Base-by-base conservation (phyloP, 2,888 invertebrate genomes). In the Hyles lineata region DNA sequence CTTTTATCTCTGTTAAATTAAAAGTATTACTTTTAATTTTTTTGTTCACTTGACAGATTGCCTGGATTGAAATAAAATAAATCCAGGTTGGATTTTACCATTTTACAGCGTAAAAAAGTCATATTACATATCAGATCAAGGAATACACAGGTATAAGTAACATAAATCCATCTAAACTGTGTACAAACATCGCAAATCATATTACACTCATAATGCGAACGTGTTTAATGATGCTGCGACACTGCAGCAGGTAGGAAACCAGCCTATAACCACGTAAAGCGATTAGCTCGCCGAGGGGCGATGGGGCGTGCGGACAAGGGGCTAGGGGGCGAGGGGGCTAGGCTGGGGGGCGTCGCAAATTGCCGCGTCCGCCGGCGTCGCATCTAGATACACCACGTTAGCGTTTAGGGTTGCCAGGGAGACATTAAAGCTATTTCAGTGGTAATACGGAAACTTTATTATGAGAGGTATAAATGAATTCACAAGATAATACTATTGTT, bases 321-420 rank as follows among this genome's bases (percentile, higher is more conserved):
- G 25, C 62, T 43, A 25, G 72, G 72, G 35, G 62, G 50, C 55
- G 29, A 62, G 72, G 35, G 62, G 35, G 60, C 60, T 52, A 25
- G 72, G 63, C 17, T 55, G 55, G 61, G 70, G 50, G 70, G 69
- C 43, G 74, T 77, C 79, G 78, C 81, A 84, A 87, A 85, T 84
- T 82, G 78, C 74, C 77, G 75, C 82, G 77, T 86, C 87, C 87
- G 86, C 79, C 84, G 84, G 83, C 84, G 77, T 72, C 70, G 72
- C 70, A 71, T 77, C 67, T 63, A 72, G 63, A 63, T 55, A 52
- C 58, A 72, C 19, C 29, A 72, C 61, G 69, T 55, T 32, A 15
- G 25, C 25, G n/a, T 25, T 11, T 52, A 70, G 63, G 50, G 58
- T 6, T n/a, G 69, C 55, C 52, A 43, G 43, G 43, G 43, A 50